These are phyloP conservation scores for Mycetomoellerius zeteki DNA, from an alignment of 1,140 invertebrate genomes.

Conservation along the genomic window DNA sequence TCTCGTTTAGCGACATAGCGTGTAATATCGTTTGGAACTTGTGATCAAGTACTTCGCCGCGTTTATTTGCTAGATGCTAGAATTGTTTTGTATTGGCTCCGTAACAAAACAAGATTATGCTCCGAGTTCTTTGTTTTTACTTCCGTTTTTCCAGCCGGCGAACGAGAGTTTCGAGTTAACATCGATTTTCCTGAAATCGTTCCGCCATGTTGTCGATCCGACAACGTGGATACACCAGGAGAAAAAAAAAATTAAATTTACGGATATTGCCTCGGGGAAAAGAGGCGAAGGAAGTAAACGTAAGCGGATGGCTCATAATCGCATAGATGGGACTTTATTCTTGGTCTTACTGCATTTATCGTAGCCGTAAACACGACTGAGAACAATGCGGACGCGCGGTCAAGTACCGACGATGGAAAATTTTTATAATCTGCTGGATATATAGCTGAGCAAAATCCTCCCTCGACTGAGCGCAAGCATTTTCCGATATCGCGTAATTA, in stretches of 20 bases:
- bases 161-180: constrained; percentile 37
- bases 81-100: constrained; percentile 55
- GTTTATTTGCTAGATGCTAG: constrained; percentile 48
- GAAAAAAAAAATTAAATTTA: constrained; percentile 70
- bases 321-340: constrained; percentile 41
- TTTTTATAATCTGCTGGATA: constrained; percentile 48
- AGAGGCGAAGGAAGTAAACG: constrained; percentile 26
- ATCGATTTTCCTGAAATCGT: constrained; percentile 45
- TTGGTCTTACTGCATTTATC: constrained; percentile 49
- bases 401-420: constrained; percentile 39
- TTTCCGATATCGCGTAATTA: constrained; percentile 58
- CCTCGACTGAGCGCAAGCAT: constrained; percentile 11
- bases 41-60: constrained; percentile 31
- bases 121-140: constrained; percentile 54
- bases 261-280: constrained; percentile 68
- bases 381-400: constrained; percentile 42
- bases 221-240: constrained; percentile 12
- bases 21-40: constrained; percentile 45
- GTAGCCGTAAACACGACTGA: constrained; percentile 34
- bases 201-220: constrained; percentile 42
- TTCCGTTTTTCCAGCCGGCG: constrained; percentile 33
- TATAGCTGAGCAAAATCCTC: constrained; percentile 4
- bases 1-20: constrained; percentile 19
- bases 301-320: constrained; percentile 64
- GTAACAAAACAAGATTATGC: constrained; percentile 63